phyloP scores from a whole-genome alignment of 2,888 invertebrate species.

The Cephus runcator region DNA sequence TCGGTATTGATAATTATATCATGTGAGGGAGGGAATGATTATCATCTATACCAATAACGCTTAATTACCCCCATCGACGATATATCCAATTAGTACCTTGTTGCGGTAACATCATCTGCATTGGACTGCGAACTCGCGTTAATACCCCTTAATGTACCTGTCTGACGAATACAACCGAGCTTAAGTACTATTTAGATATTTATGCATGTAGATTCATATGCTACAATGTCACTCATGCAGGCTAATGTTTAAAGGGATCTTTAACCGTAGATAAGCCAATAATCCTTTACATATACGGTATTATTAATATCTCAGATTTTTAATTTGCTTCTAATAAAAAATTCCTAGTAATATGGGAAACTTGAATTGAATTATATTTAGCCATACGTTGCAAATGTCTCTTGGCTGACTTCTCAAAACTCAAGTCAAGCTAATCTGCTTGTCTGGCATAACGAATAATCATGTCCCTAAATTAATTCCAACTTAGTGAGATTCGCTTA shows the following conservation, averaged over 20 bases:
- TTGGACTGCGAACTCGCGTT: constrained; percentile 5
- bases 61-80: constrained; percentile 12
- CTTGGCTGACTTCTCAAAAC: no score
- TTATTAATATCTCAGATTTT: background rate
- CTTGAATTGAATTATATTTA: background rate
- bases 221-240: background rate
- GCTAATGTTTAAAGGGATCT: background rate
- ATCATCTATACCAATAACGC: constrained; percentile 18
- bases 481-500: background rate
- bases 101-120: constrained; percentile 8
- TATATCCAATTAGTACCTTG: constrained; percentile 10
- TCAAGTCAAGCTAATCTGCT: no score
- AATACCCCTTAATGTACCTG: background rate
- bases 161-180: background rate
- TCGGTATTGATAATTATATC: constrained; percentile 18
- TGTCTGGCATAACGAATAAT: background rate
- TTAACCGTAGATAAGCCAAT: background rate
- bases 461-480: background rate
- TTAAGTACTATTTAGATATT: background rate
- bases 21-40: constrained; percentile 9
- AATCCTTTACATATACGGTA: background rate
- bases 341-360: background rate
- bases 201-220: background rate
- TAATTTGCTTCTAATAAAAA: background rate
- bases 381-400: background rate